phyloP scores from a whole-genome alignment of 2,797 vertebrate species.

The Aulostomus chinensis region DNA sequence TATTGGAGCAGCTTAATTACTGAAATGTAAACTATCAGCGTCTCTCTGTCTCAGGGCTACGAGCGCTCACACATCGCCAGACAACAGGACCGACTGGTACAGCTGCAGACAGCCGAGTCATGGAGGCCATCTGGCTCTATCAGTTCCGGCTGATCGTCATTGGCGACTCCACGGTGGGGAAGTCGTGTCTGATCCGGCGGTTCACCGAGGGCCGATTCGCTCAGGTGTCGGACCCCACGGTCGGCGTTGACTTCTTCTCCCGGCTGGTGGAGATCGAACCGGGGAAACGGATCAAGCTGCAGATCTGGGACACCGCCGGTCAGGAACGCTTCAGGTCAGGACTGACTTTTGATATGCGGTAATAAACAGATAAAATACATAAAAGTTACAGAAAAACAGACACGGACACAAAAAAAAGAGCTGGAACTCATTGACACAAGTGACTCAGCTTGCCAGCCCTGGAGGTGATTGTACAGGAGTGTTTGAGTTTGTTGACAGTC shows the following conservation, averaged over 20 bases:
- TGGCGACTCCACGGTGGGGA: conserved; percentile 96
- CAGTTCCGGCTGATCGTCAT: conserved; percentile 97
- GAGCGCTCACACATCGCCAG: neutral
- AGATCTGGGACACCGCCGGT: conserved; percentile 94
- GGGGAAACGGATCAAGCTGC: conserved; percentile 93
- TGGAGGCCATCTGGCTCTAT: conserved; percentile 93
- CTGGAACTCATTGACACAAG: too few species aligned
- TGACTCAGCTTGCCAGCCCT: too few species aligned
- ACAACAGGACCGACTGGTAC: neutral
- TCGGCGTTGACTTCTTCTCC: conserved; percentile 97
- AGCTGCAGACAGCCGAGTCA: conserved; percentile 30
- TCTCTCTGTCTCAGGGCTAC: too few species aligned
- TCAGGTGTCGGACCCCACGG: conserved; percentile 94
- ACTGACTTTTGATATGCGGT: too few species aligned
- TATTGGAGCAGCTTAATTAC: too few species aligned
- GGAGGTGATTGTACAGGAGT: too few species aligned
- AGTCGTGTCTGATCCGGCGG: conserved; percentile 94
- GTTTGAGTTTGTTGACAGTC: too few species aligned
- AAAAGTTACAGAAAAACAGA: too few species aligned
- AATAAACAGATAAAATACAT: too few species aligned
- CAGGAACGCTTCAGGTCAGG: conserved; percentile 92
- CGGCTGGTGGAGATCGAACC: conserved; percentile 96
- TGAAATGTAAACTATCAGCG: too few species aligned
- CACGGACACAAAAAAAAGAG: too few species aligned
- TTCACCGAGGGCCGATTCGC: conserved; percentile 97